A percentile compares a stretch with the other conserved stretches of the same genome.
phyloP scores from a whole-genome alignment of 2,797 vertebrate genomes.

The Antrozous pallidus region DNA sequence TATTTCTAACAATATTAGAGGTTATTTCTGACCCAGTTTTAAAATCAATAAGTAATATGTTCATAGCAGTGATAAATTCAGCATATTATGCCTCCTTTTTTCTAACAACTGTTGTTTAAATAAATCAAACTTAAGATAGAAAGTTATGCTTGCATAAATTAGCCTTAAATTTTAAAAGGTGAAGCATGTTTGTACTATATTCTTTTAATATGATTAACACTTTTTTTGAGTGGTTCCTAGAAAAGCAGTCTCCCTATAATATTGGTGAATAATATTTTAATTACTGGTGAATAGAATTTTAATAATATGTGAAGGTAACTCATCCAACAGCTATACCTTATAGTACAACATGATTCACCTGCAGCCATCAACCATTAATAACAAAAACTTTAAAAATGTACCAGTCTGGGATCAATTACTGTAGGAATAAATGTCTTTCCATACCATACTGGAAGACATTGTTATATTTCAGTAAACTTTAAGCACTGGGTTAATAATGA shows the following conservation, averaged over 20 bases:
- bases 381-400: constrained; percentile 6
- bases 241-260: constrained; percentile 12
- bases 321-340: neutral
- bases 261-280: neutral
- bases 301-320: neutral
- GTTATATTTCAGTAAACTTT: neutral
- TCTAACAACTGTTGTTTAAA: constrained; percentile 54
- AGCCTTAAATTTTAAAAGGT: constrained; percentile 46
- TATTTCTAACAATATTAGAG: constrained; percentile 40
- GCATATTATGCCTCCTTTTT: constrained; percentile 20
- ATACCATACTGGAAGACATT: neutral
- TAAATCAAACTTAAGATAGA: constrained; percentile 56
- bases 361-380: neutral
- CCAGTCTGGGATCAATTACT: neutral
- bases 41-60: constrained; percentile 50
- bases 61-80: constrained; percentile 51
- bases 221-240: constrained; percentile 30
- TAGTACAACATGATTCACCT: neutral
- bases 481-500: neutral
- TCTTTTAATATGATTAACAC: neutral
- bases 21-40: constrained; percentile 69
- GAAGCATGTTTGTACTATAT: neutral
- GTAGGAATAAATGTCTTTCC: neutral
- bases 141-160: constrained; percentile 51
- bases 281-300: neutral